Percentiles rank a stretch among this genome's conserved stretches.
phyloP scores from a whole-genome alignment of 2,888 invertebrate species.

The Sesamia inferens region DNA sequence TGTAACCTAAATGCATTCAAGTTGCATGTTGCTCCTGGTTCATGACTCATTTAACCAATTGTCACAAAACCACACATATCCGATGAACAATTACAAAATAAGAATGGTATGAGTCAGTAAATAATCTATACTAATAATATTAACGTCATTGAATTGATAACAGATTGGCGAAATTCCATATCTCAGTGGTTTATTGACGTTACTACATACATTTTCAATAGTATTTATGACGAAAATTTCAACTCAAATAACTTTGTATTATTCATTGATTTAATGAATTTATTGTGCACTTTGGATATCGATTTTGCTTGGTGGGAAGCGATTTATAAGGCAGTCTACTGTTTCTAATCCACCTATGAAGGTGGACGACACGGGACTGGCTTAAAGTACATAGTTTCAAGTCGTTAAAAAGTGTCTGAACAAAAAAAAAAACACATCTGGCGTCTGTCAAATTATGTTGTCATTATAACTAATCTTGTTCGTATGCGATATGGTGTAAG shows the following conservation, averaged over 20 bases:
- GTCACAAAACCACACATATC: constrained; percentile 12
- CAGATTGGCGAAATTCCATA: constrained; percentile 12
- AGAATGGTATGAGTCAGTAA: background rate
- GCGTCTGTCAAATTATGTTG: too few relatives aligned
- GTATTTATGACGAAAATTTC: background rate
- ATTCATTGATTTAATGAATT: background rate
- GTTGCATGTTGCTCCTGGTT: too few relatives aligned
- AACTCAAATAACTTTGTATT: background rate
- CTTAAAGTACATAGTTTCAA: too few relatives aligned
- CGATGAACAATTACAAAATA: constrained; percentile 1
- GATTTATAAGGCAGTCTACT: background rate
- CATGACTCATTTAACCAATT: constrained; percentile 7
- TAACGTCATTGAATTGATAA: constrained; percentile 28
- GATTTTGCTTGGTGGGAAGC: background rate
- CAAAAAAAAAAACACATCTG: too few relatives aligned
- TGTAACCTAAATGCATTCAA: background rate
- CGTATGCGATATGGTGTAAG: too few relatives aligned
- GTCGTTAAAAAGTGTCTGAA: too few relatives aligned
- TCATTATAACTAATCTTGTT: too few relatives aligned
- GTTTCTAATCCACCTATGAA: too few relatives aligned
- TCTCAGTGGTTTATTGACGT: background rate
- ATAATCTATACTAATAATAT: background rate
- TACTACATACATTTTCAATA: background rate
- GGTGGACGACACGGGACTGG: too few relatives aligned
- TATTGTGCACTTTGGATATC: background rate